Conservation (phyloP, 2,888 invertebrate species). For the Mythimna albipuncta region DNA sequence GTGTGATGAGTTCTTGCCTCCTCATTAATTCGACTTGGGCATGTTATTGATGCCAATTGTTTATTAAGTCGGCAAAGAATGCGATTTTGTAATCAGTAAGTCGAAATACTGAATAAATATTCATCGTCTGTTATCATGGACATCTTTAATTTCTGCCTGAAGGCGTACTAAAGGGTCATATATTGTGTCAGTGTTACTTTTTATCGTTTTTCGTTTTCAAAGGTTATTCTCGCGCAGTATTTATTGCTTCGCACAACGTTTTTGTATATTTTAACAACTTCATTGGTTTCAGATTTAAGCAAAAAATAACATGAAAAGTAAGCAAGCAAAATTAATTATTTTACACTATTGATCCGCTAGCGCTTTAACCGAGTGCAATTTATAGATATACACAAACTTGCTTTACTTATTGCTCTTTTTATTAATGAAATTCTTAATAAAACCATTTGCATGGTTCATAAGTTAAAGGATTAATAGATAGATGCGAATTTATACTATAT, state of each 20-base stretch:
- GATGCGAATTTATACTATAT: too few relatives aligned
- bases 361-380: too few relatives aligned
- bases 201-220: slow-evolving; percentile 34
- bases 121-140: slow-evolving; percentile 49
- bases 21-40: slow-evolving; percentile 61
- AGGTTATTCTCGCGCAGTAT: slow-evolving; percentile 15
- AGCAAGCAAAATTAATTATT: not conserved
- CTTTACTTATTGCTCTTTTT: too few relatives aligned
- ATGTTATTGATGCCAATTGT: slow-evolving; percentile 53
- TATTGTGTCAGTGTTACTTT: slow-evolving; percentile 42
- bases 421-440: too few relatives aligned
- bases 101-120: slow-evolving; percentile 58
- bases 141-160: slow-evolving; percentile 56
- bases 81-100: slow-evolving; percentile 59
- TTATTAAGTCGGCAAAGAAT: slow-evolving; percentile 59
- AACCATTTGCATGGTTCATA: too few relatives aligned
- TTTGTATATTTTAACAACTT: slow-evolving; percentile 37
- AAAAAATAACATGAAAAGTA: not conserved
- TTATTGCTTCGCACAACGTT: slow-evolving; percentile 29
- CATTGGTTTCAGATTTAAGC: slow-evolving; percentile 4
- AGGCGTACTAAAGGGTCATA: slow-evolving; percentile 42
- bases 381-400: too few relatives aligned
- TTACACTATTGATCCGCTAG: too few relatives aligned
- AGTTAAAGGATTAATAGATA: too few relatives aligned
- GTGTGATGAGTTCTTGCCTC: slow-evolving; percentile 38